phyloP scores from a whole-genome alignment of 2,888 invertebrate genomes.

The Endotricha flammealis region DNA sequence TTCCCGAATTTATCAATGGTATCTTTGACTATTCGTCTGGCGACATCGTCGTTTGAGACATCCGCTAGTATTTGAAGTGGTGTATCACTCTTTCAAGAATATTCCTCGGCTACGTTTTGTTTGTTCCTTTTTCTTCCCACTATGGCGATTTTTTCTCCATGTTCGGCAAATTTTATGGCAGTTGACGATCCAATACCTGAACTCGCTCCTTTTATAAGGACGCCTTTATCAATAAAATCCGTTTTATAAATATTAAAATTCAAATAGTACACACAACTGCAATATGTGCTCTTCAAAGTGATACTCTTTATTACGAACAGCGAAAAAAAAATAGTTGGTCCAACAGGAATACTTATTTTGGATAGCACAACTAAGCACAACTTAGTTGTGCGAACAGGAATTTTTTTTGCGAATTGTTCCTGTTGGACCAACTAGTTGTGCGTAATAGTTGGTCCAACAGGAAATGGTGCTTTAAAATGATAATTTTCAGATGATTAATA shows the following conservation, averaged over 20 bases:
- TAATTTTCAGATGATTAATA: too few relatives aligned
- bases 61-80: conserved; percentile 25
- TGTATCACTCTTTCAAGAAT: conserved; percentile 13
- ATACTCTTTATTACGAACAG: too few relatives aligned
- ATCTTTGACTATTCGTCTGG: conserved; percentile 20
- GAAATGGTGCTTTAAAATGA: too few relatives aligned
- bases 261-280: too few relatives aligned
- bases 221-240: conserved; percentile 41
- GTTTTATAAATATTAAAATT: conserved; percentile 23
- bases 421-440: too few relatives aligned
- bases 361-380: too few relatives aligned
- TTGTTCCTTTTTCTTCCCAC: conserved; percentile 29
- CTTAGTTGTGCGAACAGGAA: too few relatives aligned
- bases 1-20: conserved; percentile 27
- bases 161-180: conserved; percentile 27
- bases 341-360: too few relatives aligned
- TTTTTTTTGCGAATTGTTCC: too few relatives aligned
- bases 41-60: conserved; percentile 25
- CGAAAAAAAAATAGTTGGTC: too few relatives aligned
- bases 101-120: conserved; percentile 17
- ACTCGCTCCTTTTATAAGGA: conserved; percentile 41
- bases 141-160: conserved; percentile 30
- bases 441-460: too few relatives aligned
- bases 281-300: too few relatives aligned
- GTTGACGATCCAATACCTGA: conserved; percentile 40